Evolutionary conservation across 2,797 vertebrate species (phyloP), one percentile per base, ranked within the genome.

Genomic region (Caiman crocodilus): DNA sequence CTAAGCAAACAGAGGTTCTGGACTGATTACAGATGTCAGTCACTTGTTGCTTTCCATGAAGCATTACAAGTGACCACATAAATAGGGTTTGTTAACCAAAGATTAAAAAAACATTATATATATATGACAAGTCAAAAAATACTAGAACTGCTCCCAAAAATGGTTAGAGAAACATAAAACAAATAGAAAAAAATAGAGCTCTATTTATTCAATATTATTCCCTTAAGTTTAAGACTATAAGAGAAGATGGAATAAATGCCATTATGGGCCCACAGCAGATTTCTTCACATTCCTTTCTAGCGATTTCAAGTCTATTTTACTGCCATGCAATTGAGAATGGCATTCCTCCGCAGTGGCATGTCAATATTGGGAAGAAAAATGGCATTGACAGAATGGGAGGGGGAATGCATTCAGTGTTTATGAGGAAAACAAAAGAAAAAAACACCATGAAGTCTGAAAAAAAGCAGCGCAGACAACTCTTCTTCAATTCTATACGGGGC

Each of bases 151-250:
- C 77, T 94, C 91, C 93, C 88, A 93, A 80, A 58, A 95, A 94
- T 90, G 88, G 91, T 78, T 94, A 4, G 30, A 80, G 91, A 97
- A 91, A 76, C 90, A 82, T 64, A 93, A 90, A 92, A 4, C 82
- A 92, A 90, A 4, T 84, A 95, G 87, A 57, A 92, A 96, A 94
- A 95, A 93, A 96, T 92, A 96, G 73, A 96, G 87, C 23, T 91
- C 88, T 90, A 76, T 95, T 96, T 96, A 96, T 92, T 93, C 76
- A 4, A 11, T 78, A 73, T 84, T 92, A 79, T 76, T 87, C 60
- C 95, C 87, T 85, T 50, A 50, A n/a, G 67, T 82, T 94, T 94
- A 77, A 93, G 35, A 50, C 50, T 73, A 25, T 50, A 69, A 21
- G 65, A 93, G 64, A 87, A 65, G 80, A 73, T 93, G 90, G 85